Evolutionary conservation across 2,888 invertebrate species (phyloP), one percentile per base, ranked within the genome.

Genomic region (Dioctria linearis): DNA sequence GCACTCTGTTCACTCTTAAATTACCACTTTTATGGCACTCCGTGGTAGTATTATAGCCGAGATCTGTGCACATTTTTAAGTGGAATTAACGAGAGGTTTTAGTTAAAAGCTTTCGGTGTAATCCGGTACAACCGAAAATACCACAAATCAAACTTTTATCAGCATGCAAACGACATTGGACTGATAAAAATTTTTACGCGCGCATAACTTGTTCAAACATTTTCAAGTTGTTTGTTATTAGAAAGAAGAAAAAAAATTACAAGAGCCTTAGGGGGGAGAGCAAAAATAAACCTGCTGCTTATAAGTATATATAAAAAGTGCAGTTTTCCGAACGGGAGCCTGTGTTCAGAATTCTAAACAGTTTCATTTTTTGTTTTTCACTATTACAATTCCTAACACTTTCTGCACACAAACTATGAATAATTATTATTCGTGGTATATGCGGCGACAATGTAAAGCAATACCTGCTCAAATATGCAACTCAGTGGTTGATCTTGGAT

Each of bases 321-420:
- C 69, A 69, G 51, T 73, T 73, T 57, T 73, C 13, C 42, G 57
- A 57, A 73, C 57, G 25, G 57, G 73, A 25, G 25, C 25, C 25
- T 42, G 13, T 73, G 73, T 59, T 73, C 59, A 59, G 73, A 59
- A 73, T 73, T 59, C 25, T n/a, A 73, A 73, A 42, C 11, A 13
- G 59, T n/a, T 25, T 25, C 25, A 25, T 25, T 25, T 25, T 25
- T 25, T 25, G 2, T 25, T 59, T 54, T 73, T 73, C 57, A 73
- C 57, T 73, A 73, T 73, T 42, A 42, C 57, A 73, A 57, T 73
- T 25, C 25, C 25, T 57, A 73, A 73, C 73, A 73, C 73, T 73
- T 73, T 57, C 13, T 73, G 73, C 73, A 73, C 67, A 67, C 43
- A 25, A 25, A 25, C 25, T 40, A 57, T 54, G 73, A 54, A 73